Evolutionary conservation across 2,888 invertebrate species (phyloP).

Genomic region (Eueremaeus valkanovi): DNA sequence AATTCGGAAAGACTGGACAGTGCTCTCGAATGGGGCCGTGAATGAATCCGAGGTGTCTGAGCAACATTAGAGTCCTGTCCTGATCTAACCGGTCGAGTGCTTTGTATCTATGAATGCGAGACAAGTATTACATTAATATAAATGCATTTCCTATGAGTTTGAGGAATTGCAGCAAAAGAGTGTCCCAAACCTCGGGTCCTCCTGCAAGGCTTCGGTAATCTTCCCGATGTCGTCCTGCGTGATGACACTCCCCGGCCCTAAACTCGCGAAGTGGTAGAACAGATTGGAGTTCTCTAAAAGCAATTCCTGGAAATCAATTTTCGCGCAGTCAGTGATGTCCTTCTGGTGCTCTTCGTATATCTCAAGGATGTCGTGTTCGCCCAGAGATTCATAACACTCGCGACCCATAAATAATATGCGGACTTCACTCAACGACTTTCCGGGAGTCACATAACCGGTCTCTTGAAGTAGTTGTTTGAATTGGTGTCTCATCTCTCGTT

Average conservation of each 20-base stretch:
- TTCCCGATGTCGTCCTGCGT: slow-evolving; percentile 91
- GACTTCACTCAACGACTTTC: slow-evolving; percentile 86
- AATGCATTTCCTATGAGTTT: neutral
- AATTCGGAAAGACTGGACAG: slow-evolving; percentile 79
- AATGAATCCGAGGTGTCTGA: slow-evolving; percentile 91
- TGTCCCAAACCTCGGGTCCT: slow-evolving; percentile 71
- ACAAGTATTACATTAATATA: slow-evolving; percentile 15
- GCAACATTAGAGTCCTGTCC: slow-evolving; percentile 86
- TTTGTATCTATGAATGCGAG: slow-evolving; percentile 66
- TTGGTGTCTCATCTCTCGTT: slow-evolving; percentile 87
- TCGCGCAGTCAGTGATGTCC: slow-evolving; percentile 80
- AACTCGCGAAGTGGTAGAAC: slow-evolving; percentile 86
- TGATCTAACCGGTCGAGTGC: slow-evolving; percentile 88
- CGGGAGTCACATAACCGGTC: slow-evolving; percentile 90
- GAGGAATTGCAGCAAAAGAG: neutral
- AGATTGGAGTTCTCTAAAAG: slow-evolving; percentile 86
- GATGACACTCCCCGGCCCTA: slow-evolving; percentile 79
- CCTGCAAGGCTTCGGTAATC: slow-evolving; percentile 83
- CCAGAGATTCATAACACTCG: slow-evolving; percentile 86
- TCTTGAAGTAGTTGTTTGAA: slow-evolving; percentile 89
- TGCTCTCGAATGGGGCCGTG: slow-evolving; percentile 91
- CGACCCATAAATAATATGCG: slow-evolving; percentile 80
- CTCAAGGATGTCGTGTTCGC: slow-evolving; percentile 81
- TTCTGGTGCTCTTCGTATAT: slow-evolving; percentile 92
- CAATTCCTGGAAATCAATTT: slow-evolving; percentile 86